phyloP scores from a whole-genome alignment of 2,888 invertebrate species.

The Apomyelois bistriatella region DNA sequence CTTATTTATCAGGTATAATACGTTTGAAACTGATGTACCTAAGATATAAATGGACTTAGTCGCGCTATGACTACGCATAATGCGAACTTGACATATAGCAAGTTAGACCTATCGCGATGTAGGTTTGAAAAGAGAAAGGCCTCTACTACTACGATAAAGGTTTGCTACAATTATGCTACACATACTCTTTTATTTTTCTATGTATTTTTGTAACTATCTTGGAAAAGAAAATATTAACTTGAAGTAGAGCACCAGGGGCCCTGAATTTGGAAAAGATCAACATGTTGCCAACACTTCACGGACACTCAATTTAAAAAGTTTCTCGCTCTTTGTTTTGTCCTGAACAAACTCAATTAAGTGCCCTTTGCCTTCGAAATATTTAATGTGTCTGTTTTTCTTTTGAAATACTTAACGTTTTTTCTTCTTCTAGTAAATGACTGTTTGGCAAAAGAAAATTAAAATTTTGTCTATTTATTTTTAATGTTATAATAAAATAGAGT shows the following conservation, averaged over 20 bases:
- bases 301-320: slow-evolving; percentile 79
- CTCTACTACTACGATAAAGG: too few species aligned
- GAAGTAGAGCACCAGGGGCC: slow-evolving; percentile 42
- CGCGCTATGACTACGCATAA: too few species aligned
- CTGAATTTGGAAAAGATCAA: slow-evolving; percentile 64
- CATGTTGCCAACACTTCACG: slow-evolving; percentile 77
- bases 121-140: too few species aligned
- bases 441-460: neutral
- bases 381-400: slow-evolving; percentile 44
- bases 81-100: too few species aligned
- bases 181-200: too few species aligned
- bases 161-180: too few species aligned
- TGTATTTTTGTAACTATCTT: slow-evolving; percentile 6
- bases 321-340: slow-evolving; percentile 75
- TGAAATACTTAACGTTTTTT: neutral
- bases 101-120: too few species aligned
- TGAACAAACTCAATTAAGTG: slow-evolving; percentile 79
- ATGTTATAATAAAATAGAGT: too few species aligned
- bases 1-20: too few species aligned
- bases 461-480: too few species aligned
- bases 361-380: slow-evolving; percentile 68
- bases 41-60: too few species aligned
- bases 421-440: slow-evolving; percentile 17
- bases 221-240: slow-evolving; percentile 70
- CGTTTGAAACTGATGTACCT: too few species aligned